Conservation (phyloP, 2,797 vertebrate genomes). For the Avahi laniger region DNA sequence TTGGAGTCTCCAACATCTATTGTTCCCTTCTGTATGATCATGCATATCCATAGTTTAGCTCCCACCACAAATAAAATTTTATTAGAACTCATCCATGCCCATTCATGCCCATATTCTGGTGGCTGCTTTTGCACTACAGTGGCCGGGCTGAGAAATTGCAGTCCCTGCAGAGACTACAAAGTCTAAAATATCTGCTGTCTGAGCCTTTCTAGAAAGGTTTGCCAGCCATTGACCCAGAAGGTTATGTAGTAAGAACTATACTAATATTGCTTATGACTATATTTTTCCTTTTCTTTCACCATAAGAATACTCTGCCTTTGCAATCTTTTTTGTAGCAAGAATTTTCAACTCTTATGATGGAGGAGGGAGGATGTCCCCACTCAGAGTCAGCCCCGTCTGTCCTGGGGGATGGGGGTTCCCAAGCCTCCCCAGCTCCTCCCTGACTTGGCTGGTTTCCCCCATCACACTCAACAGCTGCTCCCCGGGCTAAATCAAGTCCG, state of each 20-base stretch:
- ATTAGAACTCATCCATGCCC: neutral
- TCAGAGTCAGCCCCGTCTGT: rapidly evolving
- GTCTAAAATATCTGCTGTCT: neutral
- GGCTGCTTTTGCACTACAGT: neutral
- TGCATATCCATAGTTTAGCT: neutral
- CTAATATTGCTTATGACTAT: neutral
- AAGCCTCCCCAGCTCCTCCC: neutral
- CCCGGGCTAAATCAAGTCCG: conserved; percentile 25
- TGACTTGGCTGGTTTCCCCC: neutral
- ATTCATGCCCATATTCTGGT: neutral
- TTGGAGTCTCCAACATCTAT: neutral
- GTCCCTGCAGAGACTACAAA: neutral
- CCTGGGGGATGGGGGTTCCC: neutral
- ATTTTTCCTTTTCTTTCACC: conserved; percentile 55
- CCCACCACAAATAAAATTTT: neutral
- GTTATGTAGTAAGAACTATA: neutral
- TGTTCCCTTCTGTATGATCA: neutral
- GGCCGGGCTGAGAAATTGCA: neutral
- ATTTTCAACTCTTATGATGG: neutral
- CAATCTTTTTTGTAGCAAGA: conserved; percentile 9
- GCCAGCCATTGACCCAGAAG: neutral
- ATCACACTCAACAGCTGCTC: conserved; percentile 7
- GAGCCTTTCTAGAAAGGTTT: neutral
- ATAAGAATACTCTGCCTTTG: neutral
- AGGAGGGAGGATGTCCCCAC: neutral